Evolutionary conservation across 2,797 vertebrate species (phyloP).

Genomic region (Helarctos malayanus): DNA sequence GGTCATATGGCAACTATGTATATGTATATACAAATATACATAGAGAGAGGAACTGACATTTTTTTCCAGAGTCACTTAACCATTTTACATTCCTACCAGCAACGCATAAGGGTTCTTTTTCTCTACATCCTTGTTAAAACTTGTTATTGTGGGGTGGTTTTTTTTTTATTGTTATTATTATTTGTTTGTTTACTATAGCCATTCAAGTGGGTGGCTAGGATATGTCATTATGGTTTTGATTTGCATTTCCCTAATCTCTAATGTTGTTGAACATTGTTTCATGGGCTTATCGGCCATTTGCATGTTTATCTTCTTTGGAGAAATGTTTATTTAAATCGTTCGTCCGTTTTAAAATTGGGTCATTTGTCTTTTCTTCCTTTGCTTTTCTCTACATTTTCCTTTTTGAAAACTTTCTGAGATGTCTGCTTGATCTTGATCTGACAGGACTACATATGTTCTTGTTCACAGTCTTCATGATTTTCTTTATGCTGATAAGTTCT

Average conservation of each 20-base stretch:
- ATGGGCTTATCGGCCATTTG: neutral
- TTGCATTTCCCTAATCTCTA: neutral
- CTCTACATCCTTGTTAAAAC: neutral
- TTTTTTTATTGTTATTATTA: neutral
- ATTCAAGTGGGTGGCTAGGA: neutral
- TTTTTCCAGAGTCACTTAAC: neutral
- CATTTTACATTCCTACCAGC: neutral
- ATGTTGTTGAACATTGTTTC: neutral
- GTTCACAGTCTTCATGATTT: neutral
- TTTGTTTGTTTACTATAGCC: neutral
- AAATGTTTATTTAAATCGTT: neutral
- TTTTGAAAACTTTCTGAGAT: neutral
- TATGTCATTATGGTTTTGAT: neutral
- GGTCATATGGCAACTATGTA: neutral
- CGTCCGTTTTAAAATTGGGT: conserved; percentile 1
- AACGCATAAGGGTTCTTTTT: neutral
- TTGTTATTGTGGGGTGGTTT: neutral
- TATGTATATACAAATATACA: too few species aligned
- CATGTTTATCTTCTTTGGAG: neutral
- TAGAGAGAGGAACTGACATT: neutral
- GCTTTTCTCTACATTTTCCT: neutral
- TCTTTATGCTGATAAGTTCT: neutral
- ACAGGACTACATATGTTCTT: neutral
- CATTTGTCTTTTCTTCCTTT: neutral
- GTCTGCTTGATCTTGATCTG: neutral